Evolutionary conservation across 2,113 vertebrate species (phyloP), one percentile per base, ranked within the genome.

Genomic region (Variabilichromis moorii): DNA sequence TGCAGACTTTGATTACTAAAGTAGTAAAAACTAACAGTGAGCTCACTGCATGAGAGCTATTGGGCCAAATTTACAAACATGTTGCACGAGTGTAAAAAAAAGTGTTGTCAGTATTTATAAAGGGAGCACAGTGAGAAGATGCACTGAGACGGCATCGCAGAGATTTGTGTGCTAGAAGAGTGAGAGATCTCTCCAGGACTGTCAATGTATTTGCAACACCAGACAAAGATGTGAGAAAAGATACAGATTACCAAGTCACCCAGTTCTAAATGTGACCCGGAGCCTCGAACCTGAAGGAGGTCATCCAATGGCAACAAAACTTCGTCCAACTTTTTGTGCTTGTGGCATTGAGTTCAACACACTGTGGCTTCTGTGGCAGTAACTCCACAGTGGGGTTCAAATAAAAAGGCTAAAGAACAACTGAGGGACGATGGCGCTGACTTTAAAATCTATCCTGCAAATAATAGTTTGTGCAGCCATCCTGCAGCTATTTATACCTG

Each of bases 361-460:
- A 33, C 28, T 33, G 28, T 61, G 17, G 2, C 31, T n/a, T 35
- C 59, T 63, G 59, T 66, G 61, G 31, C 10, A 66, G 9, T 7
- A 7, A n/a, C 0, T 66, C 31, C 61, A 66, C 31, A 0, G 61
- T 37, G 61, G 31, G 4, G 31, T 37, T 66, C 4, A n/a, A 66
- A 66, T 35, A 66, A n/a, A 66, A 66, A n/a, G 6, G 61, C 3
- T 66, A 35, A 66, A 66, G 6, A 37, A n/a, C 17, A 66, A 66
- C 31, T 4, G 1, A 66, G 31, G 17, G 17, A 66, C 11, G 59
- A 63, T 35, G 59, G 9, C 0, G 0, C 31, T 66, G 61, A 66
- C 19, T 37, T 66, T 66, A 5, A 66, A 37, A 66, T 37, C 61
- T n/a, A 0, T 37, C 61, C 33, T 21, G 61, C 61, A 5, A 63